These are phyloP conservation scores for Thaumetopoea pityocampa DNA, from an alignment of 1,140 invertebrate genomes.

Conservation along the genomic window DNA sequence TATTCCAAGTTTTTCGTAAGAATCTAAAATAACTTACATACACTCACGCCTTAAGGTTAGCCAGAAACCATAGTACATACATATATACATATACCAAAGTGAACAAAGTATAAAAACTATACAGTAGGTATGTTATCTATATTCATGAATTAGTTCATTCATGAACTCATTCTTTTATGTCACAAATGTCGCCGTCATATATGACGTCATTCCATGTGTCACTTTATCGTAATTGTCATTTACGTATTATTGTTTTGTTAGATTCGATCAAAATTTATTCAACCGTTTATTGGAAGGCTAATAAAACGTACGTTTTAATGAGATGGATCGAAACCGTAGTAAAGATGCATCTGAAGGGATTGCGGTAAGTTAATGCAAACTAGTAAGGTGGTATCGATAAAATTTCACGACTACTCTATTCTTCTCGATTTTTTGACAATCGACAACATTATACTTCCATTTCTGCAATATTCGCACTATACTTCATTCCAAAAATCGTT, in stretches of 20 bases:
- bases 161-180: not conserved
- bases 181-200: not conserved
- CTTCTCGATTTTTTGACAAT: too few species aligned
- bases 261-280: too few species aligned
- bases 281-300: constrained; percentile 1
- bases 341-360: constrained; percentile 69
- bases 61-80: too few species aligned
- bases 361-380: constrained; percentile 45
- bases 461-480: too few species aligned
- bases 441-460: constrained; percentile 4
- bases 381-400: not conserved
- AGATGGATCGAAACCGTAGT: constrained; percentile 47
- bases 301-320: constrained; percentile 7
- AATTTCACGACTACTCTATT: not conserved
- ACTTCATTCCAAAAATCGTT: too few species aligned
- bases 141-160: constrained; percentile 1
- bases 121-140: too few species aligned
- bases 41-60: too few species aligned
- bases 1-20: too few species aligned
- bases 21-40: too few species aligned
- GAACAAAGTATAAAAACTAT: too few species aligned
- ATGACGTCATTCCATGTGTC: not conserved
- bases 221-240: constrained; percentile 17
- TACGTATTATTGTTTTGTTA: constrained; percentile 19
- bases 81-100: too few species aligned